phyloP scores from a whole-genome alignment of 1,140 invertebrate genomes.

The Arion vulgaris region DNA sequence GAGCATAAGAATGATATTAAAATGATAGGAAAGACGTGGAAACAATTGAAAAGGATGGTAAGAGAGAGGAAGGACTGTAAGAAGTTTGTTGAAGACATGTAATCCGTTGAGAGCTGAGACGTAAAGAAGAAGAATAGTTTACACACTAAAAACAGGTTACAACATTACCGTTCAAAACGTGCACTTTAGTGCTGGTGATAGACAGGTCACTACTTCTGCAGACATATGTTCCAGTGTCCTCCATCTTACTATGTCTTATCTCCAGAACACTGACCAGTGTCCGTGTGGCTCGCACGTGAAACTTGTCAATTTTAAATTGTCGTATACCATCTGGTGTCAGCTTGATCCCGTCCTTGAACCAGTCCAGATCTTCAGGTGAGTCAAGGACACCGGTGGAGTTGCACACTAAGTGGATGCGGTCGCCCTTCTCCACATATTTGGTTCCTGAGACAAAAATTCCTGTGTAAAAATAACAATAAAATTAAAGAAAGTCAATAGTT shows the following conservation, averaged over 20 bases:
- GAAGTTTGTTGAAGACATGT: no score
- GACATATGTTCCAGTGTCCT: conserved; percentile 44
- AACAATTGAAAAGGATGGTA: no score
- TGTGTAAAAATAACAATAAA: not conserved
- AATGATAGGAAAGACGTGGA: no score
- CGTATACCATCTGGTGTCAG: conserved; percentile 40
- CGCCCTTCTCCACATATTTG: conserved; percentile 59
- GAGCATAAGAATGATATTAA: no score
- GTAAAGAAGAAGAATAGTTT: no score
- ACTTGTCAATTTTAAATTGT: conserved; percentile 49
- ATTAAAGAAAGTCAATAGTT: no score
- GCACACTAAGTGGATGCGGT: conserved; percentile 56
- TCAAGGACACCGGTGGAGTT: conserved; percentile 47
- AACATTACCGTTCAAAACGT: conserved; percentile 44
- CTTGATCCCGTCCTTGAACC: conserved; percentile 62
- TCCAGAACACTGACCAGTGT: conserved; percentile 49
- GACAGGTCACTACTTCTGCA: conserved; percentile 42
- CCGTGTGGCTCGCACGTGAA: conserved; percentile 31
- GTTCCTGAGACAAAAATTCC: conserved; percentile 45
- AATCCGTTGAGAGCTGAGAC: no score
- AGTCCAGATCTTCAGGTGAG: conserved; percentile 54
- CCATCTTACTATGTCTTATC: conserved; percentile 48
- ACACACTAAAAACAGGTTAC: not conserved
- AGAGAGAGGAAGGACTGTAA: no score
- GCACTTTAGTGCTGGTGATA: conserved; percentile 45